Evolutionary conservation across 1,140 invertebrate genomes (phyloP), one percentile per base, ranked within the genome.

Genomic region (Pseudoatta argentina): DNA sequence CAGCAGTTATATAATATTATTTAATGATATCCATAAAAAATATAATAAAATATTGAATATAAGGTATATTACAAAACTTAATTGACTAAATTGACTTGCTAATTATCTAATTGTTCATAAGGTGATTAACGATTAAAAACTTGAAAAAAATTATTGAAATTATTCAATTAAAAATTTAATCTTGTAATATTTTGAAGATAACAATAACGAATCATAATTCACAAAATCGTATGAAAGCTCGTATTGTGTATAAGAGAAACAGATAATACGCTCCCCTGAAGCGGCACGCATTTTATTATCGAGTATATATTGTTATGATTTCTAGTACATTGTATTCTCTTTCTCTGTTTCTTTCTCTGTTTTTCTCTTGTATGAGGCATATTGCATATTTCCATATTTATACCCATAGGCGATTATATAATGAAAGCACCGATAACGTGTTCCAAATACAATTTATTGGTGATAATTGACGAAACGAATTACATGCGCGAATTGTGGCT

Each of bases 381-480:
- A 78, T 85, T 73, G 24, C 63, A 7, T 53, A 48, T 75, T 79
- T 79, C 55, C 34, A 73, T 76, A 86, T 89, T 88, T 88, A 86
- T 86, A 79, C 30, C 6, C 24, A 24, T 10, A 59, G 44, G 14
- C 6, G 27, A 30, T 1, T 16, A 24, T 30, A 66, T 66, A 66
- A 66, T 66, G 63, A 34, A 66, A 16, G 66, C 30, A 55, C 27
- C 57, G 44, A 78, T 86, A 89, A 89, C 85, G 51, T 16, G 21
- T 44, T 53, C 53, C 44, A 44, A 51, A 30, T n/a, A 67, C 71
- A 78, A 86, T 89, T 88, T 88, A 88, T 88, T n/a, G 55, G 61
- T 39, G 71, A 88, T 88, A 88, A 89, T 75, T 66, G 67, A 88
- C 18, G 34, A 88, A 88, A 55, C 24, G 27, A 69, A 86, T 89